A percentile compares a stretch with the other conserved stretches of the same genome.
Conservation (phyloP, 2,888 invertebrate species). For the Heliconius aoede region DNA sequence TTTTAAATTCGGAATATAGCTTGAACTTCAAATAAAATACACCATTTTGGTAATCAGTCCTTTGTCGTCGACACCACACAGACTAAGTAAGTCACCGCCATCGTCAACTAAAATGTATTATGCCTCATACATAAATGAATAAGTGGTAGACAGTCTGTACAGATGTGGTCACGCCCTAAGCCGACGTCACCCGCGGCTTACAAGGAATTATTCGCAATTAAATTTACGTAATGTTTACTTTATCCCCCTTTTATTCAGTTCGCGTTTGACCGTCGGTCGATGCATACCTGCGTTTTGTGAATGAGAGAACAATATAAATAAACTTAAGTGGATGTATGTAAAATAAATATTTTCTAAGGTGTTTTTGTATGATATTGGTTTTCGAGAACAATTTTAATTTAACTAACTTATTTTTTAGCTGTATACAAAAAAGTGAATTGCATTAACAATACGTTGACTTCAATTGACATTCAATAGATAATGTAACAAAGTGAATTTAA, state of each 20-base stretch:
- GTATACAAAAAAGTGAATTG: not conserved
- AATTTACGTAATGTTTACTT: constrained; percentile 73
- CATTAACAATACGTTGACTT: not conserved
- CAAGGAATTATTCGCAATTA: constrained; percentile 75
- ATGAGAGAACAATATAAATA: not conserved
- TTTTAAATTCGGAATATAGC: too few species aligned
- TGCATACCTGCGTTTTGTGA: constrained; percentile 48
- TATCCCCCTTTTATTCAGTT: constrained; percentile 63
- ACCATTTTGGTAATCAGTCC: not conserved
- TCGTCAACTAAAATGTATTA: not conserved
- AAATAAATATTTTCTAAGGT: constrained; percentile 5
- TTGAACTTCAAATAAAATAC: not conserved
- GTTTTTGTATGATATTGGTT: not conserved
- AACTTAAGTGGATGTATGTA: constrained; percentile 29
- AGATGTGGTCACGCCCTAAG: constrained; percentile 39
- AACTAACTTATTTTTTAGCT: not conserved
- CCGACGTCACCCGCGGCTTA: constrained; percentile 65
- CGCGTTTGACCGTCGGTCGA: constrained; percentile 53
- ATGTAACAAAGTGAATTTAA: not conserved
- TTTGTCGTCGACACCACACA: not conserved
- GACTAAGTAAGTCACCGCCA: not conserved
- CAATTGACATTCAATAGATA: not conserved
- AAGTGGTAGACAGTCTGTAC: constrained; percentile 25
- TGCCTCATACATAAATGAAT: not conserved
- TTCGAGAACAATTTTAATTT: not conserved